Base-by-base conservation (phyloP, 2,113 vertebrate genomes). In the Isurus oxyrinchus region DNA sequence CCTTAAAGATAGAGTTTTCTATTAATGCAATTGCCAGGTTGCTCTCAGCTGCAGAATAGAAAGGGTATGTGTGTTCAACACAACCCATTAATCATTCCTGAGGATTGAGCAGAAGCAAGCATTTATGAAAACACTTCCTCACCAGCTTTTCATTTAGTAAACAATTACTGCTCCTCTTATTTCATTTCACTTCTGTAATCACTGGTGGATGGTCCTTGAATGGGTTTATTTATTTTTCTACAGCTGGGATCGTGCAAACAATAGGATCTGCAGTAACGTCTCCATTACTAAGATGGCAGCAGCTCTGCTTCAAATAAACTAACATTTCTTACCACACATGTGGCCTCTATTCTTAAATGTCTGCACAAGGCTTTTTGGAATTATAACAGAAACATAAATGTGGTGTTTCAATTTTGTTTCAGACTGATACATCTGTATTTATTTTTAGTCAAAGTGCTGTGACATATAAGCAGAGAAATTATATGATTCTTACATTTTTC, bases 81-180 rank as follows among this genome's bases (percentile, higher is more conserved):
- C 40, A 84, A 19, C 79, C 79, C n/a, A 84, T 84, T 84, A 44
- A 40, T 84, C 79, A 19, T 84, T 84, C n/a, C 14, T 40, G 14
- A 84, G 79, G 79, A 44, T 31, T 84, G n/a, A 84, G 79, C 79
- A 84, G 79, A 84, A 84, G 79, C 16, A 4, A 84, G 16, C 44
- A 84, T 84, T 84, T 84, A 84, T n/a, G 40, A 84, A 84, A 84
- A 84, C n/a, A 84, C n/a, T 84, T 84, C 79, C 79, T 84, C n/a
- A 84, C 4, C 79, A 84, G n/a, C 79, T 84, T 84, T 84, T 44
- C 79, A 84, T 84, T 84, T 84, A 44, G 79, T 84, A 84, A 84
- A 84, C 79, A 84, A 84, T 84, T 84, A 84, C 79, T 84, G 79
- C 79, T 84, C 40, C 79, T 84, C n/a, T 84, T 40, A 19, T 40